These are phyloP conservation scores for Synergus umbraculus DNA, from an alignment of 2,888 invertebrate species.

Conservation along the genomic window DNA sequence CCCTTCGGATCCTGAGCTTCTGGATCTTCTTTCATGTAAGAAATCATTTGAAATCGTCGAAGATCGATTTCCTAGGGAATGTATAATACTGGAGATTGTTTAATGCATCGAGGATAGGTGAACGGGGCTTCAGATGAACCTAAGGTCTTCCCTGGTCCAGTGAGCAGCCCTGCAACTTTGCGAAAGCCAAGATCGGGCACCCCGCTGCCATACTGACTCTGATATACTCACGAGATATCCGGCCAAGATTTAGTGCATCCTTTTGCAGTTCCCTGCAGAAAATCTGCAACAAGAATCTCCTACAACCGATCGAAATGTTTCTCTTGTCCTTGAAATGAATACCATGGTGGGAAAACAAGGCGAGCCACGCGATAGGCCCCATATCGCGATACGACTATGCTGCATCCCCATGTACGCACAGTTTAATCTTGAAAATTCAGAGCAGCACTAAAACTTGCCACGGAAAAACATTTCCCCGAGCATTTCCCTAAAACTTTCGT, in stretches of 20 bases:
- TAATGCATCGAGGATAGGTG: not conserved
- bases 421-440: not conserved
- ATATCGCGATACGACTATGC: constrained; percentile 55
- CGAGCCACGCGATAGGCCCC: constrained; percentile 60
- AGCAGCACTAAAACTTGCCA: not conserved
- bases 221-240: constrained; percentile 75
- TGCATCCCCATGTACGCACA: constrained; percentile 50
- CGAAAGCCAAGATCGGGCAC: constrained; percentile 66
- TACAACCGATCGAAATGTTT: constrained; percentile 75
- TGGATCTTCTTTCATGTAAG: not conserved
- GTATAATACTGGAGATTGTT: not conserved
- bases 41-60: not conserved
- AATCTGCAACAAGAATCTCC: constrained; percentile 75
- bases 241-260: constrained; percentile 75
- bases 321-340: constrained; percentile 75
- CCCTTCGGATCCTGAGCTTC: not conserved
- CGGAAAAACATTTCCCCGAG: not conserved
- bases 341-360: constrained; percentile 71
- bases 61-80: not conserved
- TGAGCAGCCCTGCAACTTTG: constrained; percentile 16
- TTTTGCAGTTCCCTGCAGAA: constrained; percentile 68
- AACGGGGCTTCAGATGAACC: not conserved
- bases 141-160: not conserved
- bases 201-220: constrained; percentile 76
- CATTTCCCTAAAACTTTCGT: not conserved